Evolutionary conservation across 2,797 vertebrate genomes (phyloP).

Genomic region (Enteromius mattozi): DNA sequence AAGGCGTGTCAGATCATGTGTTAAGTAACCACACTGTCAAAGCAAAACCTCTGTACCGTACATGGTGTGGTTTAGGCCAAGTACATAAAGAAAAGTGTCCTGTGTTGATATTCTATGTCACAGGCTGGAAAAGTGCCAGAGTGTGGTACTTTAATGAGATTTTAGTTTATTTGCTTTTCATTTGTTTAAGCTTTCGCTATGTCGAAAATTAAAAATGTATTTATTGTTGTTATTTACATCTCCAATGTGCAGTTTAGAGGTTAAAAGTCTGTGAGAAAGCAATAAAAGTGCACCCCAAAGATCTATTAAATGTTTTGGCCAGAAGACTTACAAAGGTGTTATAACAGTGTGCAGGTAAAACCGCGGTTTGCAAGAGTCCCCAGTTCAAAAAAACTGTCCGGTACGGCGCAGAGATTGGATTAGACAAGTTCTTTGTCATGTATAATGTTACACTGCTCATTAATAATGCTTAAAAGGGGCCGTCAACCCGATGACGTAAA

Average conservation of each 20-base stretch:
- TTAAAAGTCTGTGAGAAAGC: background rate
- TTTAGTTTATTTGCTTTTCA: background rate
- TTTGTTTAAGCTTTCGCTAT: background rate
- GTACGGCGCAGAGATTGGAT: too few species aligned
- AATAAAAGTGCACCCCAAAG: background rate
- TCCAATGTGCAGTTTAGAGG: background rate
- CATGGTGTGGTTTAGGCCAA: constrained; percentile 14
- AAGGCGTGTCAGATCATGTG: background rate
- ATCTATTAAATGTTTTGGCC: background rate
- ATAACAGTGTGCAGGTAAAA: background rate
- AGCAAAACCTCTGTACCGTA: constrained; percentile 5
- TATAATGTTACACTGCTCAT: too few species aligned
- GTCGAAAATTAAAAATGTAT: background rate
- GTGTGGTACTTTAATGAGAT: background rate
- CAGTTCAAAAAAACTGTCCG: too few species aligned
- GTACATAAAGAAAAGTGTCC: background rate
- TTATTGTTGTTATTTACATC: background rate
- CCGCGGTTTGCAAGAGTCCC: too few species aligned
- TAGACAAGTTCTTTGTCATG: too few species aligned
- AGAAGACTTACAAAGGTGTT: background rate
- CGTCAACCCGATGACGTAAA: too few species aligned
- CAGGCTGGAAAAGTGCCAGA: background rate
- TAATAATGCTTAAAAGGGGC: too few species aligned
- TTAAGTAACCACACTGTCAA: constrained; percentile 15
- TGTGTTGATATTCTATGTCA: background rate